Evolutionary conservation across 2,113 vertebrate species (phyloP), one percentile per base, ranked within the genome.

Genomic region (Coreoperca whiteheadi): DNA sequence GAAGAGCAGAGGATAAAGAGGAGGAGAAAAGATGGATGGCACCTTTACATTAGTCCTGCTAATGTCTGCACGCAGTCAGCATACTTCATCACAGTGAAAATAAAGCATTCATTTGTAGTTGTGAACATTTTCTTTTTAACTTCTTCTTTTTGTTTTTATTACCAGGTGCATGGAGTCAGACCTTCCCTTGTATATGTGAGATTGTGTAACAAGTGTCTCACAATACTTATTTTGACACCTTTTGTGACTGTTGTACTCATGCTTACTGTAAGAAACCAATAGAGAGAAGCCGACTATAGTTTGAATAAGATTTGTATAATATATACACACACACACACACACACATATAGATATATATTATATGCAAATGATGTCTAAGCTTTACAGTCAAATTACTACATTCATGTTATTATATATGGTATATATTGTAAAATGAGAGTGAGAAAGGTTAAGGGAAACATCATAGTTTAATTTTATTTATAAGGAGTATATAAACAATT

Each of bases 21-120:
- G 28, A 41, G 54, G 23, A 41, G 54, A 71, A 77, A 63, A 68
- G 64, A 56, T 51, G 56, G 28, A n/a, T 37, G 77, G n/a, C 11
- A 61, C 37, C 21, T n/a, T 41, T 30, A 54, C 50, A 63, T 67
- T 69, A 60, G 21, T 75, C 16, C 51, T 66, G 66, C 54, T 84
- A 41, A 34, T 43, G 43, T 79, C 34, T 82, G 39, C 53, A 65
- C 12, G 7, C 5, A 9, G 56, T 20, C 37, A 41, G 37, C 6
- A n/a, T 25, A 53, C 66, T 71, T 37, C 12, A 75, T 82, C 51
- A 82, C 18, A 43, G 46, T 64, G 12, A 82, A 46, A 23, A 54
- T 15, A 11, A 66, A 39, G 43, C 25, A 34, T 51, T n/a, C 1
- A 68, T 69, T 53, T 53, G 39, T 67, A 25, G 25, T 56, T 80